A percentile compares a stretch with the other conserved stretches of the same genome.
These are phyloP conservation scores for Aphelocoma coerulescens DNA, from an alignment of 2,113 vertebrate species.

Conservation along the genomic window DNA sequence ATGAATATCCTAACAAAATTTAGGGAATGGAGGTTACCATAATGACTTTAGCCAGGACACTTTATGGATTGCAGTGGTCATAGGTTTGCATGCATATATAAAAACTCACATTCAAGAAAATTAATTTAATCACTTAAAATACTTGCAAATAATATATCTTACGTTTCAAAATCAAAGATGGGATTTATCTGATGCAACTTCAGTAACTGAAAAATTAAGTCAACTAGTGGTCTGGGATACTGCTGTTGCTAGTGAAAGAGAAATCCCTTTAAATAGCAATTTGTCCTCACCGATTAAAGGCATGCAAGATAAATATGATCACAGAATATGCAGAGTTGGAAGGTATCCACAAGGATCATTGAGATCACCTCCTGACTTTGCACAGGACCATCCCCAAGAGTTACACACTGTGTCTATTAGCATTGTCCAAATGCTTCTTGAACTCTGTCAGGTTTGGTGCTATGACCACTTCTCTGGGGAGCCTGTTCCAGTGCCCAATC, in stretches of 20 bases:
- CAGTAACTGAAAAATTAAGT: background rate
- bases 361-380: background rate
- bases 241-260: background rate
- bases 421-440: background rate
- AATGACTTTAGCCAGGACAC: background rate
- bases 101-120: background rate
- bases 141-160: background rate
- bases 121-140: background rate
- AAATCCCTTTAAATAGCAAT: background rate
- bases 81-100: background rate
- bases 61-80: background rate
- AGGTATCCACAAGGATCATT: background rate
- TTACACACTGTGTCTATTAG: fast-evolving
- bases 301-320: background rate
- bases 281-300: background rate
- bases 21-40: background rate
- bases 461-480: background rate
- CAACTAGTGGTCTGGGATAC: background rate
- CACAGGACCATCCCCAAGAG: background rate
- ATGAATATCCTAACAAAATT: background rate
- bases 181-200: background rate
- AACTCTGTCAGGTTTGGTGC: background rate
- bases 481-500: fast-evolving
- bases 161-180: background rate
- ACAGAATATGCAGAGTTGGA: background rate